Base-by-base conservation (phyloP, 2,113 vertebrate genomes). In the Zapornia atra region DNA sequence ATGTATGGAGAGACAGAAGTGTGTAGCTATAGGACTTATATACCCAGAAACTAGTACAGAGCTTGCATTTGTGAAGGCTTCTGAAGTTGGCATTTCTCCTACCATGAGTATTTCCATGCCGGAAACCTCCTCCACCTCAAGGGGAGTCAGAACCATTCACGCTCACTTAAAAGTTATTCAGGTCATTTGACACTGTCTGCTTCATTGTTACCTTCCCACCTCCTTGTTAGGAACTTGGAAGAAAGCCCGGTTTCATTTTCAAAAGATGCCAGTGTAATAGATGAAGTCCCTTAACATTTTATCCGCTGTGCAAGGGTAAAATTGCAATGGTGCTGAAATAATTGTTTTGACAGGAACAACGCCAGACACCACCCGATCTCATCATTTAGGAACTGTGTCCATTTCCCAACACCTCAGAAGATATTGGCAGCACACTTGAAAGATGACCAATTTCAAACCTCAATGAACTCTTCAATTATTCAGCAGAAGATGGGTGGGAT, bases 161-260 rank as follows among this genome's bases (percentile, higher is more conserved):
- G 15, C 53, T 84, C 65, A 48, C 42, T 68, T 82, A 42, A 38
- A 94, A 95, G 48, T 89, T 91, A 69, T 38, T 76, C 72, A 84
- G 83, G 77, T 89, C 89, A 82, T 72, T 57, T 61, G 61, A 89
- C 51, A 57, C 86, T 71, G 89, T 53, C 11, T 0, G 46, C 57
- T 81, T 79, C 48, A 8, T 60, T 71, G 56, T 84, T 89, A 87
- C 68, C 24, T 78, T 88, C 79, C 66, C 70, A 31, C 71, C 53
- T 81, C 72, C 65, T 85, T 68, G 54, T 69, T 71, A 78, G 36
- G 79, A 94, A 88, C 73, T 85, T 85, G 75, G 90, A 95, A 90
- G 82, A 91, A 61, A 80, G 92, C 87, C 93, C 83, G 51, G 92
- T 94, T 95, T 81, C 92, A 63, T 78, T 94, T 86, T 71, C 88